These are phyloP conservation scores for Dendrolimus houi DNA, from an alignment of 2,888 invertebrate genomes.

Conservation along the genomic window DNA sequence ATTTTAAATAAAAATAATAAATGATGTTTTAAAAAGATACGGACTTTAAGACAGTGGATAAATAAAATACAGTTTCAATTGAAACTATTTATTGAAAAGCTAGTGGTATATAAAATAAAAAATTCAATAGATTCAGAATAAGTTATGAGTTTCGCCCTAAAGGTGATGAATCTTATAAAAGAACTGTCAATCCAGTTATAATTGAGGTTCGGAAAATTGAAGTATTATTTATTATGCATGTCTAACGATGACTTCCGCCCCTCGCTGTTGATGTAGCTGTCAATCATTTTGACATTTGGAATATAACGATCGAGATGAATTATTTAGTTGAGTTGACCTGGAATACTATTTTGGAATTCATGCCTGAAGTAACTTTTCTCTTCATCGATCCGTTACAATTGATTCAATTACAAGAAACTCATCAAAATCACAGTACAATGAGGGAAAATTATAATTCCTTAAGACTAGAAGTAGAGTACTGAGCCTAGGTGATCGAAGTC, in stretches of 20 bases:
- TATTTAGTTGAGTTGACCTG: conserved; percentile 11
- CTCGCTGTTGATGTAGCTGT: conserved; percentile 16
- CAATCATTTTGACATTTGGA: conserved; percentile 25
- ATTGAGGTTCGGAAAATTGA: conserved; percentile 7
- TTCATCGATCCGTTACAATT: too few relatives aligned
- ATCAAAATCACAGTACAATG: too few relatives aligned
- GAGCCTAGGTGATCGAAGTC: too few relatives aligned
- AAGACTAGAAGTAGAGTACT: too few relatives aligned
- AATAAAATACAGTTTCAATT: too few relatives aligned
- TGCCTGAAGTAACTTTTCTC: not conserved
- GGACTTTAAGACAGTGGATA: too few relatives aligned
- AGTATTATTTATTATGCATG: conserved; percentile 3
- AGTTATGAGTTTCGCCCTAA: conserved; percentile 4
- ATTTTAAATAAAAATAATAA: too few relatives aligned
- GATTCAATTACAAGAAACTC: too few relatives aligned
- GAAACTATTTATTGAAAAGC: not conserved
- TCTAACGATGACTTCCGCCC: conserved; percentile 7
- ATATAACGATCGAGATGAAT: conserved; percentile 25
- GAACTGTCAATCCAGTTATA: conserved; percentile 11
- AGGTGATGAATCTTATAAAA: conserved; percentile 8
- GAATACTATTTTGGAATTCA: not conserved
- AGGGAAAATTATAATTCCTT: too few relatives aligned
- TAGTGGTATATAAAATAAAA: conserved; percentile 2
- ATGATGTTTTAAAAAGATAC: too few relatives aligned
- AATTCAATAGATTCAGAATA: not conserved